Evolutionary conservation across 2,888 invertebrate species (phyloP), one percentile per base, ranked within the genome.

Genomic region (Drosophila meridiana): DNA sequence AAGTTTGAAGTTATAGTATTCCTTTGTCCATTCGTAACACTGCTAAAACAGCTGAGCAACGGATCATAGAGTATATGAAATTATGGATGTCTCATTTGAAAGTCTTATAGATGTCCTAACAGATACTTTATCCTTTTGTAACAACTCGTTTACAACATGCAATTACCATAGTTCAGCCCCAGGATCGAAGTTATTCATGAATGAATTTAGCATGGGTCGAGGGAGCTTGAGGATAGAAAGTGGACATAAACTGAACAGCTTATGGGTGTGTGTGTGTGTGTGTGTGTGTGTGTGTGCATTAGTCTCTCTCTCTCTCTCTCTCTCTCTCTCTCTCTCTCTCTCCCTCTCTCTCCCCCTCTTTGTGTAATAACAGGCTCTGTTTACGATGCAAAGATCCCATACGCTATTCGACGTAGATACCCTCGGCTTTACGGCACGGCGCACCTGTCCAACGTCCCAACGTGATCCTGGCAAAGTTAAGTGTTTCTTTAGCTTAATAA

Each of bases 401-500:
- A 32, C 64, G 40, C 32, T 13, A 56, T 20, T 45, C 26, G 42
- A 38, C 6, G 26, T 32, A 14, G 36, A 28, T n/a, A 34, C 20
- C 38, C 20, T 14, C 11, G 13, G n/a, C 38, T 47, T 61, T 58
- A 73, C 68, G n/a, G 36, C 52, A 55, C 52, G 65, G 56, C 66
- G 83, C 73, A 82, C 73, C 82, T 79, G 81, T 48, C 65, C 59
- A 34, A 38, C 36, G 28, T 42, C 40, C 47, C 34, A 40, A 55
- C 62, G 66, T 73, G 82, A 80, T 82, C 82, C 82, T 69, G 80
- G 82, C 67, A 74, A 85, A 83, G 90, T 88, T 88, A 89, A 90
- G 90, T 90, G 90, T 90, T 89, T 89, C 84, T 89, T 87, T 81
- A 83, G 89, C 84, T 89, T 89, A 86, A 86, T 84, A 89, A 78